Evolutionary conservation across 1,140 invertebrate genomes (phyloP).

Genomic region (Drosophila virilis): DNA sequence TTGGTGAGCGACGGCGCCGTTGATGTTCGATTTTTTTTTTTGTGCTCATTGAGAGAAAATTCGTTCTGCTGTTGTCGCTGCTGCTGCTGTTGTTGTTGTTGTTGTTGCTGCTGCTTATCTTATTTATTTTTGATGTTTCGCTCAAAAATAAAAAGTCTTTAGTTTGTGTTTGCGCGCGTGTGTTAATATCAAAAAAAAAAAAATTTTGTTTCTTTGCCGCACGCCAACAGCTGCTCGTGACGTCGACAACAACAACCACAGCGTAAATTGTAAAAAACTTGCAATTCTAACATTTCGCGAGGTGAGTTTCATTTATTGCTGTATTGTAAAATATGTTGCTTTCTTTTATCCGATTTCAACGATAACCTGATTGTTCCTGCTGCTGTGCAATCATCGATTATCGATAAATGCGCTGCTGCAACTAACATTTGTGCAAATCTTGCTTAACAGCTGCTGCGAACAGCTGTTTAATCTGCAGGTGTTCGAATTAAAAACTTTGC

Average conservation of each 20-base stretch:
- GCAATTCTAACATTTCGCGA: slow-evolving; percentile 20
- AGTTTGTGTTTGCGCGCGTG: slow-evolving; percentile 29
- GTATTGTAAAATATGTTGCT: background rate
- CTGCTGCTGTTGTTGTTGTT: slow-evolving; percentile 28
- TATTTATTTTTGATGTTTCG: slow-evolving; percentile 33
- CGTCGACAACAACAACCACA: slow-evolving; percentile 27
- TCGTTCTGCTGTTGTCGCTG: slow-evolving; percentile 15
- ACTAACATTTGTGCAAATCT: background rate
- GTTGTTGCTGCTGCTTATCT: slow-evolving; percentile 26
- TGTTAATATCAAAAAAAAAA: slow-evolving; percentile 26
- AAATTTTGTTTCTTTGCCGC: slow-evolving; percentile 1
- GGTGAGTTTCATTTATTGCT: slow-evolving; percentile 31
- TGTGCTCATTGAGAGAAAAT: slow-evolving; percentile 39
- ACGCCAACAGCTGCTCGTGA: slow-evolving; percentile 36
- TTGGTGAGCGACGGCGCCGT: slow-evolving; percentile 52
- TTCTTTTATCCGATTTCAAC: background rate
- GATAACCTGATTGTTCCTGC: background rate
- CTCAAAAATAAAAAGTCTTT: slow-evolving; percentile 7
- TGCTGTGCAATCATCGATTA: background rate
- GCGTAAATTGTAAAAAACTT: slow-evolving; percentile 16
- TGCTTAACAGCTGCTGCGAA: slow-evolving; percentile 1
- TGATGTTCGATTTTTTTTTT: slow-evolving; percentile 55
- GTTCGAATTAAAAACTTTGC: background rate
- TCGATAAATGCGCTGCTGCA: background rate
- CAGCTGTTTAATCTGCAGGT: slow-evolving; percentile 9